phyloP scores from a whole-genome alignment of 2,888 invertebrate species.

The Aporophyla lueneburgensis region DNA sequence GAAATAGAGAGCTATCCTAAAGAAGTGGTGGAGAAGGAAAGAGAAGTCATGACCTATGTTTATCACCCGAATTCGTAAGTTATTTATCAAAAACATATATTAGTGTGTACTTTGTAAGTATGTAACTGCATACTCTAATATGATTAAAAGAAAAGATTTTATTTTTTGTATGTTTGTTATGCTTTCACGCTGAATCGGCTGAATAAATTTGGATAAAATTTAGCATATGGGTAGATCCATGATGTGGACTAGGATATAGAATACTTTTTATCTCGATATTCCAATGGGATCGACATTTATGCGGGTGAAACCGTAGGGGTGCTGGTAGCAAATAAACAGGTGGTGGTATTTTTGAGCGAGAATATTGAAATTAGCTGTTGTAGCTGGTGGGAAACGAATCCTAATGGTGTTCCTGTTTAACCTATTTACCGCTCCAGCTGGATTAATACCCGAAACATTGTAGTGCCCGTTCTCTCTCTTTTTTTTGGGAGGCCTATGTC shows the following conservation, averaged over 20 bases:
- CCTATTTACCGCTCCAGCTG: neutral
- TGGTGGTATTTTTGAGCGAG: neutral
- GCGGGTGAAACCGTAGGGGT: too few species aligned
- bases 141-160: too few species aligned
- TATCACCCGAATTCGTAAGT: conserved; percentile 89
- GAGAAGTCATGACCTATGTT: conserved; percentile 96
- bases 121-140: neutral
- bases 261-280: too few species aligned
- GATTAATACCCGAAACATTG: neutral
- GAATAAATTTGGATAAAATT: too few species aligned
- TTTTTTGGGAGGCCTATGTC: too few species aligned
- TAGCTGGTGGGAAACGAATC: neutral
- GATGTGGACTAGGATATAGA: too few species aligned
- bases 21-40: conserved; percentile 93
- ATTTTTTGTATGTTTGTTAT: too few species aligned
- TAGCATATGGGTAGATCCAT: too few species aligned
- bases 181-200: too few species aligned
- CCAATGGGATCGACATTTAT: too few species aligned
- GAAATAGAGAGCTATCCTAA: conserved; percentile 92
- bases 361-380: neutral
- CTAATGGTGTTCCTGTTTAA: neutral
- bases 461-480: neutral
- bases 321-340: neutral
- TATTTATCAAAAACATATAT: neutral
- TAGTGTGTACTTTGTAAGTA: neutral